Base-by-base conservation (phyloP, 2,888 invertebrate species). In the Synergus umbraculus region DNA sequence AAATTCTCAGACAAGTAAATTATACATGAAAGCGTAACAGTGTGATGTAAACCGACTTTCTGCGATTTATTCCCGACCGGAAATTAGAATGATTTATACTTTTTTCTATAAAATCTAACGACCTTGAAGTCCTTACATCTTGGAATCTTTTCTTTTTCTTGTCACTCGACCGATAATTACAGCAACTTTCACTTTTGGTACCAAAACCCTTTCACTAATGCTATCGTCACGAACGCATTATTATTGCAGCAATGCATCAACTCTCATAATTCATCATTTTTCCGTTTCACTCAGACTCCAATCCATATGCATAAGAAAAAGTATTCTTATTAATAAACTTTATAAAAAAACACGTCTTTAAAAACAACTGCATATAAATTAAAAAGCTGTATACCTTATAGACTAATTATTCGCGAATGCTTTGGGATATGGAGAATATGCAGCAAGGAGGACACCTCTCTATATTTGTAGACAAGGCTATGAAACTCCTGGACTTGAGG, bases 401-500 rank as follows among this genome's bases (percentile, higher is more conserved):
- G 92, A 83, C 88, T 2, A 91, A 92, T 78, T 90, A 89, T 78
- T 91, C 92, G 0, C 91, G 96, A 15, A 94, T 96, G 89, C 91
- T 97, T 54, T 97, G 96, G 96, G 94, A 94, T 83, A 93, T 94
- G 86, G 96, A 96, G 85, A 94, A 93, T 46, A 95, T 82, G 0
- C 91, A 96, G 65, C 95, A 96, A 85, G 94, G 95, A 76, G 94
- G 95, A 12, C 96, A 96, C 83, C 93, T 97, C 84, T 96, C 97
- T 0, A 94, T 96, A 2, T 96, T 97, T 86, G 96, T 97, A 13
- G 96, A 97, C 87, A 96, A 96, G 92, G 97, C 97, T 0, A 92
- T 97, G 80, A 96, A 96, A 89, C 92, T 97, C 77, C 93, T 97
- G 58, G 97, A 97, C 92, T 93, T 98, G 76, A 96, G 96, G 90